phyloP scores from a whole-genome alignment of 2,888 invertebrate genomes.

The Eurytoma californica region DNA sequence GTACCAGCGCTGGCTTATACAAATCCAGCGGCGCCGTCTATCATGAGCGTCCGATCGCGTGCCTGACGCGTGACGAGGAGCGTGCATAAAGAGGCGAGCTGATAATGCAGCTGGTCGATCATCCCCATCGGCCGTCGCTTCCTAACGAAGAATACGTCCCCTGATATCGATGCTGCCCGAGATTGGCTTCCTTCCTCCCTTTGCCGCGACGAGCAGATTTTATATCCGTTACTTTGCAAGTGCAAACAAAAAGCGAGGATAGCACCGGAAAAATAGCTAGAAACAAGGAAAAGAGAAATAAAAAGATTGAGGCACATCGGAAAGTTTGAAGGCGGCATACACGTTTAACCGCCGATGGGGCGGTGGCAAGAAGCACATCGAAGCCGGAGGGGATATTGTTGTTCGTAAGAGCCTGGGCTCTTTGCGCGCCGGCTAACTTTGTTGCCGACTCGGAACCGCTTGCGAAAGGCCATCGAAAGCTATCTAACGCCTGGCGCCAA shows the following conservation, averaged over 20 bases:
- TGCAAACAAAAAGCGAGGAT: too few species aligned
- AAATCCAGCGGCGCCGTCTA: too few species aligned
- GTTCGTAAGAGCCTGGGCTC: conserved; percentile 58
- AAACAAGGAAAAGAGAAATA: too few species aligned
- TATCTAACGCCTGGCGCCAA: conserved; percentile 3
- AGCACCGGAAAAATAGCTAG: too few species aligned
- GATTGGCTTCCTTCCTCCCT: too few species aligned
- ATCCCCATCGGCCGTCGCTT: too few species aligned
- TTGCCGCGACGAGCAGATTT: too few species aligned
- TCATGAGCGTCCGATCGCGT: too few species aligned
- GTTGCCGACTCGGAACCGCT: conserved; percentile 52
- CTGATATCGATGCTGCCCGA: too few species aligned
- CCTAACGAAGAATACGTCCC: too few species aligned
- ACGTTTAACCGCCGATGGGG: conserved; percentile 2
- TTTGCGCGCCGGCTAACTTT: conserved; percentile 52
- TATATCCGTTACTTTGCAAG: too few species aligned
- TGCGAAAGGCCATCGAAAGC: conserved; percentile 23
- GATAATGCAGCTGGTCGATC: conserved; percentile 23
- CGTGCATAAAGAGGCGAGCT: conserved; percentile 24
- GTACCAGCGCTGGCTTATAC: too few species aligned
- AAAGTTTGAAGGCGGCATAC: conserved; percentile 14
- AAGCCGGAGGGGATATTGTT: conserved; percentile 55
- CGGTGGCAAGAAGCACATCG: neutral
- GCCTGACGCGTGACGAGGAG: neutral
- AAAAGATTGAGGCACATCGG: neutral